Conservation (phyloP, 2,113 vertebrate genomes). For the Neotoma lepida region DNA sequence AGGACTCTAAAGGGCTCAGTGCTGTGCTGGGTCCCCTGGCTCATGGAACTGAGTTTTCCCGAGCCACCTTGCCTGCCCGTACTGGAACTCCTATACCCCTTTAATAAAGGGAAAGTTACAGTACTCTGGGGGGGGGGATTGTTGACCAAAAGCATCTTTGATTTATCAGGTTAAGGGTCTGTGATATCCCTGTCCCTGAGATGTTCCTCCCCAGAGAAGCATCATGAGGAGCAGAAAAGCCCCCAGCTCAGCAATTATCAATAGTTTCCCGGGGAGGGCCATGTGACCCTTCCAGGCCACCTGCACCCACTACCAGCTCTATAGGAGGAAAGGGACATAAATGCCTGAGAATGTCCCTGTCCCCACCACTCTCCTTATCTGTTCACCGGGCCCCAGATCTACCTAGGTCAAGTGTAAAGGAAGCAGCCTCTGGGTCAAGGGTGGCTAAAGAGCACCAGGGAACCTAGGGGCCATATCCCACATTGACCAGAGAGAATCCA, state of each 20-base stretch:
- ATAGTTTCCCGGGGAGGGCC: neutral
- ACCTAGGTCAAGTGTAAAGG: neutral
- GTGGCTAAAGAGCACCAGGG: neutral
- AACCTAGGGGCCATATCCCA: accelerated
- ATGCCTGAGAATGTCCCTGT: neutral
- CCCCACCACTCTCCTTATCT: neutral
- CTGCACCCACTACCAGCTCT: neutral
- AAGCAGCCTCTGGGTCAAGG: neutral
- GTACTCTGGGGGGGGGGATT: neutral
- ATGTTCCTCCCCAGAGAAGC: neutral
- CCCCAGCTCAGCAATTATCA: neutral
- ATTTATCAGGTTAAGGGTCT: neutral
- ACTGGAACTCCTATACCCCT: neutral
- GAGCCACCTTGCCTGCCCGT: accelerated
- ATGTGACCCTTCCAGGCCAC: accelerated
- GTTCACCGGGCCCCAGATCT: neutral
- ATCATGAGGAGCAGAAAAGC: neutral
- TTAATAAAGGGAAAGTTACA: neutral
- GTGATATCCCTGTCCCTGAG: neutral
- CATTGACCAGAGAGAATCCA: accelerated
- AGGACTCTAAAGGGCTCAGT: neutral
- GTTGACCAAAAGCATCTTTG: too few relatives aligned
- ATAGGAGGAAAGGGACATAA: neutral
- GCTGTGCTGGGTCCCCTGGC: accelerated
- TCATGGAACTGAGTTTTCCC: neutral